Evolutionary conservation across 2,113 vertebrate species (phyloP).

Genomic region (Lepus timidus): DNA sequence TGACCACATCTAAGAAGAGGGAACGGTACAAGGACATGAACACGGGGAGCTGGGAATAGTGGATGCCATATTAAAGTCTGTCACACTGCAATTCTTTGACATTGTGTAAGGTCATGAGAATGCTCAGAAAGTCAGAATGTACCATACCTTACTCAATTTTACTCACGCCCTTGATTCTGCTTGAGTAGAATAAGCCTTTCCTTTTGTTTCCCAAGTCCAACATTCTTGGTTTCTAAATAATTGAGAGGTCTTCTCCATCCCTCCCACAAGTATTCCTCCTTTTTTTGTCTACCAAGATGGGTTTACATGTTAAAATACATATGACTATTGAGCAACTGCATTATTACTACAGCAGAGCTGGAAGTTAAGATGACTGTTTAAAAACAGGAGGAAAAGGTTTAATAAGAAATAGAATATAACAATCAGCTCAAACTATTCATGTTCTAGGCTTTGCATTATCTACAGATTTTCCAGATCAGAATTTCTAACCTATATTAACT

Average conservation of each 20-base stretch:
- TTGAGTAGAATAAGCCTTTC: neutral
- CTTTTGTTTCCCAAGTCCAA: neutral
- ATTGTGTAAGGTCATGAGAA: neutral
- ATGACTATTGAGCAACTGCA: conserved; percentile 59
- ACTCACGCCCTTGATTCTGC: neutral
- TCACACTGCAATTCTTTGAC: neutral
- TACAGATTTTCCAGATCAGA: conserved; percentile 60
- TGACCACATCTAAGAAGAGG: neutral
- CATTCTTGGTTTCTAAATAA: neutral
- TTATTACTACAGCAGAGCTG: conserved; percentile 63
- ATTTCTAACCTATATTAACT: conserved; percentile 66
- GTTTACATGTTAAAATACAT: conserved; percentile 55
- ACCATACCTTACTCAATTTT: neutral
- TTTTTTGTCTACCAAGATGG: conserved; percentile 60
- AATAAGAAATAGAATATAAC: conserved; percentile 74
- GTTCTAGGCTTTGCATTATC: conserved; percentile 63
- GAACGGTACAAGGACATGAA: neutral
- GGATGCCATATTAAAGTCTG: neutral
- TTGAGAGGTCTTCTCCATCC: neutral
- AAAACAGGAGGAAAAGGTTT: conserved; percentile 70
- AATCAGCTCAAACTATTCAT: conserved; percentile 49
- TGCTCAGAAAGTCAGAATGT: neutral
- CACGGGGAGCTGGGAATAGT: neutral
- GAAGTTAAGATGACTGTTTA: conserved; percentile 60
- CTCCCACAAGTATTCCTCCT: conserved; percentile 64